Base-by-base conservation (phyloP, 2,113 vertebrate species). In the Cephalopholis sonnerati region DNA sequence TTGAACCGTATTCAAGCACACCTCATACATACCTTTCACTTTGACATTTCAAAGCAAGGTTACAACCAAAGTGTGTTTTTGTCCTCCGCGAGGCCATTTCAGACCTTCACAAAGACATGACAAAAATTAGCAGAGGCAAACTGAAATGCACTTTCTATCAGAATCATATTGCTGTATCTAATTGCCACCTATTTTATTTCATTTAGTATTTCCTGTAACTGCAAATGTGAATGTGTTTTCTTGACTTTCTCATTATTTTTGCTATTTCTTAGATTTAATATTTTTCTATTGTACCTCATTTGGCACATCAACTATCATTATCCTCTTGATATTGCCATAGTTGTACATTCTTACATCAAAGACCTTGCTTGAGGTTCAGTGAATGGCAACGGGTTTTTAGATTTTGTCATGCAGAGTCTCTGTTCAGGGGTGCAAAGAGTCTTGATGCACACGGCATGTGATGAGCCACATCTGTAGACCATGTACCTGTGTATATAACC, bases 401-500 rank as follows among this genome's bases (percentile, higher is more conserved):
- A 74, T 73, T 90, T 80, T 85, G 54, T 84, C 73, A 65, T 55
- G 63, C 41, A 39, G 73, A 70, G 69, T 84, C 53, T 85, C 51
- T 51, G 51, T 82, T 90, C 72, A 25, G 64, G 72, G 65, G 68
- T 70, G 81, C 71, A 77, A 82, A 90, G 74, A 67, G 69, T 83
- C 65, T 79, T n/a, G 46, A 87, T 68, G 65, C 77, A 74, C 79
- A 22, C 83, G 53, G 85, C 86, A 80, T 83, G 79, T 58, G 76
- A 87, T 79, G 83, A 86, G 75, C 65, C 84, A 74, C 76, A 82
- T 82, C 82, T 75, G 79, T 83, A 69, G 80, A 77, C 79, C 74
- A 61, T 79, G 74, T 89, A 91, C 80, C 85, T 87, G 82, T 81
- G 69, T 70, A 68, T 72, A 83, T 83, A 74, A 89, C 91, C 89